A percentile compares a stretch with the other conserved stretches of the same genome.
Evolutionary conservation across 53 echinoderm and acorn worm species (phyloP).

Genomic region (Echinarachnius parma): DNA sequence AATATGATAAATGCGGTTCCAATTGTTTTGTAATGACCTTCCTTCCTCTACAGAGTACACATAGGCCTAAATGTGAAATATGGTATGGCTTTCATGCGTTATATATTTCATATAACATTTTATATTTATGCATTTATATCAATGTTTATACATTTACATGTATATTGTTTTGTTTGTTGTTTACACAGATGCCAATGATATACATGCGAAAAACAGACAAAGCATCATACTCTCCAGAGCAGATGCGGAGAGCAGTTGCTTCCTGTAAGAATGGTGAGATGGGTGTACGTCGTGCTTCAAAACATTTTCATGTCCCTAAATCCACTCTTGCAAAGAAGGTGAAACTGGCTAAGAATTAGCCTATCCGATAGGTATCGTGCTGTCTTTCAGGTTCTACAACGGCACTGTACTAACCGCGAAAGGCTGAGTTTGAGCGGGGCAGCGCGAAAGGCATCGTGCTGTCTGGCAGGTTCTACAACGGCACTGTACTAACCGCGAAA

Average conservation of each 20-base stretch:
- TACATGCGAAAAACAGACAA: background rate
- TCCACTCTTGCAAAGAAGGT: slow-evolving; percentile 33
- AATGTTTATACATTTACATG: background rate
- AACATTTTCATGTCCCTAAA: slow-evolving; percentile 17
- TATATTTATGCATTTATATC: background rate
- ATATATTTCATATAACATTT: background rate
- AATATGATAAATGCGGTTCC: background rate
- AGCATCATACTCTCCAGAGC: slow-evolving; percentile 10
- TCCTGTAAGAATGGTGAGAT: slow-evolving; percentile 29
- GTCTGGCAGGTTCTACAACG: too few relatives aligned
- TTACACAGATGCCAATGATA: slow-evolving; percentile 34
- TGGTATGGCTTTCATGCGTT: background rate
- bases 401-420: too few relatives aligned
- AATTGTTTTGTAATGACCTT: background rate
- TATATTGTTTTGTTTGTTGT: background rate
- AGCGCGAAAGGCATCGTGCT: too few relatives aligned
- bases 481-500: too few relatives aligned
- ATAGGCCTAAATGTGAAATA: background rate
- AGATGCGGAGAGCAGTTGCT: slow-evolving; percentile 20
- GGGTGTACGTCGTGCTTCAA: slow-evolving; percentile 30
- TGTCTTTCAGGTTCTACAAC: too few relatives aligned
- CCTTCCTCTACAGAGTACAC: background rate
- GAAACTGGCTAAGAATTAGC: background rate
- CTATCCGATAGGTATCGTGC: too few relatives aligned
- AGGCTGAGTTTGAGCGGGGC: too few relatives aligned